Evolutionary conservation across 2,888 invertebrate genomes (phyloP).

Genomic region (Euclidia mi): DNA sequence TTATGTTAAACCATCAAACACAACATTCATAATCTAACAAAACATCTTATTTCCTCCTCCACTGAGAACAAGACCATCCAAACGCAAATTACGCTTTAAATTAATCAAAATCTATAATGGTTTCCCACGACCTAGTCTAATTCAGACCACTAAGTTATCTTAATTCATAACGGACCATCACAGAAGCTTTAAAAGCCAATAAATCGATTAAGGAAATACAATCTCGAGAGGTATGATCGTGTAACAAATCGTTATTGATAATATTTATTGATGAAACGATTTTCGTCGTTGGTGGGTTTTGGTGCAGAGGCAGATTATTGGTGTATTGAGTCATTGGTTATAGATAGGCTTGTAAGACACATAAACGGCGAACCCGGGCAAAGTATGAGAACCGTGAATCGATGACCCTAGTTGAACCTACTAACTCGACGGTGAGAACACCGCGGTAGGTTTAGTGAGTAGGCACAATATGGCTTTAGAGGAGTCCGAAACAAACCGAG

Average conservation of each 20-base stretch:
- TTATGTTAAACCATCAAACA: not conserved
- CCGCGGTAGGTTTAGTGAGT: no score
- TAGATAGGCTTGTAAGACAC: no score
- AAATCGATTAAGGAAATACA: conserved; percentile 38
- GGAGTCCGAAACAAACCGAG: no score
- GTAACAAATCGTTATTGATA: conserved; percentile 28
- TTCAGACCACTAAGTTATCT: conserved; percentile 21
- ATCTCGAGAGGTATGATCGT: conserved; percentile 31
- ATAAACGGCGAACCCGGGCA: no score
- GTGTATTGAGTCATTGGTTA: no score
- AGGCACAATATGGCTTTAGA: no score
- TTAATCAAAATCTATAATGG: conserved; percentile 16
- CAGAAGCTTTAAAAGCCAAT: conserved; percentile 38
- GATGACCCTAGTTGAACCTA: no score
- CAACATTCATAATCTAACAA: no score
- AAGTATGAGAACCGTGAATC: no score
- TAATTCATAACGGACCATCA: conserved; percentile 25
- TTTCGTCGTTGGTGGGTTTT: not conserved
- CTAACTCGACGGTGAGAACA: no score
- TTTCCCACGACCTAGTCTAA: conserved; percentile 19
- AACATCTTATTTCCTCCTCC: no score
- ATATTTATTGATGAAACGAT: conserved; percentile 16
- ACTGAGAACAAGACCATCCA: no score
- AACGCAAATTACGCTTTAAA: not conserved
- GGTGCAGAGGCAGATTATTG: not conserved